Evolutionary conservation across 2,888 invertebrate genomes (phyloP), one percentile per base, ranked within the genome.

Genomic region (Rhingia campestris): DNA sequence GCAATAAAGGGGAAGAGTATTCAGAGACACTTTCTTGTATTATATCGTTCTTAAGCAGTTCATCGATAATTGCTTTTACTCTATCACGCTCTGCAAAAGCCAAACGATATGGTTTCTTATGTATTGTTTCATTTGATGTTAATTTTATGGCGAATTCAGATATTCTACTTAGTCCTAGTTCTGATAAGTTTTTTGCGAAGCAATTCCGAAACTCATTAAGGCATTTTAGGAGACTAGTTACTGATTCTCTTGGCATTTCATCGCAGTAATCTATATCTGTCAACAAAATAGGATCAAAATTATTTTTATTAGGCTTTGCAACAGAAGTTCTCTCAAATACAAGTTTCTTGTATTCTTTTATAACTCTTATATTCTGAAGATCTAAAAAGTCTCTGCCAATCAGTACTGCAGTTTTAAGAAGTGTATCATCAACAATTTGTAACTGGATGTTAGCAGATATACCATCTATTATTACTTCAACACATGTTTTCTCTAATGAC

Each of bases 1-100:
- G 10, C 7, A 74, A 33, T 4, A 74, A 32, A 0, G 66, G 66
- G 3, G 58, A 74, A 0, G 66, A 66, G 41, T 47, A 66, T 6
- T 58, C 58, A 10, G 64, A 74, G 12, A 6, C 49, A 6, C 64
- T 64, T 39, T 74, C 74, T 9, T 12, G 47, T 33, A 74, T 64
- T 6, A 49, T 74, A 22, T 32, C 45, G n/a, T 74, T 56, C n/a
- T 14, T 49, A 5, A 74, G 47, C 10, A 74, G 49, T 9, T 49
- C 56, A 7, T 63, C 32, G 14, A 74, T 32, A 7, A 74, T 64
- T n/a, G n/a, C 1, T 37, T 56, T 7, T 1, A 7, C 6, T 12
- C 54, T 53, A 9, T 56, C 7, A 12, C 14, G 3, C 9, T 56
- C 39, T 4, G 56, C 39, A 22, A 37, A 56, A 9, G 56, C 56